Percentiles rank a stretch among this genome's conserved stretches.
Evolutionary conservation across 2,888 invertebrate species (phyloP).

Genomic region (Diabrotica balteata): DNA sequence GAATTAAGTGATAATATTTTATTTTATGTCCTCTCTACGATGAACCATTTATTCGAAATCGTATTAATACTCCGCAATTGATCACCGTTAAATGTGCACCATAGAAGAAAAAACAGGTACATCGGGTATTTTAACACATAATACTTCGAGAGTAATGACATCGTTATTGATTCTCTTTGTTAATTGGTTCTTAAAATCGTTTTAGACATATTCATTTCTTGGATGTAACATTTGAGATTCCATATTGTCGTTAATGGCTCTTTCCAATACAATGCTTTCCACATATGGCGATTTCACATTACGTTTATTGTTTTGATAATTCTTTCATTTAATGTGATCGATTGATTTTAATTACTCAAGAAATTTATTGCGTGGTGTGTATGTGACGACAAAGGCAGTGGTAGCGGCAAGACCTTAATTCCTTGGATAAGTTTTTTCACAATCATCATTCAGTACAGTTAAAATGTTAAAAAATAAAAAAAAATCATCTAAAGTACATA

Average conservation of each 20-base stretch:
- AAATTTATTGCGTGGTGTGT: not conserved
- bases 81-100: not conserved
- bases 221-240: slow-evolving; percentile 5
- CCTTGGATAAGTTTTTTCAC: too few species aligned
- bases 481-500: too few species aligned
- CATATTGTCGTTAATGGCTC: slow-evolving; percentile 11
- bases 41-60: too few species aligned
- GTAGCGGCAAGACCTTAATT: too few species aligned
- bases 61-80: not conserved
- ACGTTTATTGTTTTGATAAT: slow-evolving; percentile 16
- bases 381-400: not conserved
- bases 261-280: slow-evolving; percentile 6
- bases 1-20: too few species aligned
- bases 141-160: slow-evolving; percentile 6
- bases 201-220: not conserved
- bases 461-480: too few species aligned
- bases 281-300: slow-evolving; percentile 11
- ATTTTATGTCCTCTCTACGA: too few species aligned
- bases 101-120: not conserved
- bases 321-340: slow-evolving; percentile 5
- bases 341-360: slow-evolving; percentile 7
- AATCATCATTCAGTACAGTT: too few species aligned
- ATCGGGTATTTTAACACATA: slow-evolving; percentile 7
- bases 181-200: slow-evolving; percentile 13
- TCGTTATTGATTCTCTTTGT: not conserved